Conservation (phyloP, 2,888 invertebrate genomes). For the Lagria hirta region DNA sequence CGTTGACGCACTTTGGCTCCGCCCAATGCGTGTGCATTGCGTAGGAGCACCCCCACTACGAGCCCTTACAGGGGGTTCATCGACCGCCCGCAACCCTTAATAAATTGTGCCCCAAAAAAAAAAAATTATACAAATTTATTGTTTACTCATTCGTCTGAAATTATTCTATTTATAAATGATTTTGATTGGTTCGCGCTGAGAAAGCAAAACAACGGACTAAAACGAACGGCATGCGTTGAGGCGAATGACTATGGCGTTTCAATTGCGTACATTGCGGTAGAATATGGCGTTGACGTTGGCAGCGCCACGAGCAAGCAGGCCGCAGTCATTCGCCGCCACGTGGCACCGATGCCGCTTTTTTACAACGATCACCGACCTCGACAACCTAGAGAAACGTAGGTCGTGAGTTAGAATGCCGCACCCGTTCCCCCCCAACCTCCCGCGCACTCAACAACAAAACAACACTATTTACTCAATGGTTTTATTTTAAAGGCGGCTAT, state of each 20-base stretch:
- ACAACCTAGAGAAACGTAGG: slow-evolving; percentile 62
- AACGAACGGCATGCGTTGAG: slow-evolving; percentile 56
- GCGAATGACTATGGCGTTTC: slow-evolving; percentile 59
- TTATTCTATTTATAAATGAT: too few species aligned
- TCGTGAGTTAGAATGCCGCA: slow-evolving; percentile 53
- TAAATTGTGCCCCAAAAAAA: too few species aligned
- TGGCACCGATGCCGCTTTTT: slow-evolving; percentile 52
- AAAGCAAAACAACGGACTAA: slow-evolving; percentile 33
- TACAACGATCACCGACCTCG: slow-evolving; percentile 65
- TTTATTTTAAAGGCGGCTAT: too few species aligned
- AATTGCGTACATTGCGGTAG: slow-evolving; percentile 19
- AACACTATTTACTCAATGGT: slow-evolving; percentile 13
- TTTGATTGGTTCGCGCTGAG: slow-evolving; percentile 22
- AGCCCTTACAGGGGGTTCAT: too few species aligned
- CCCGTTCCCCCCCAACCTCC: slow-evolving; percentile 33
- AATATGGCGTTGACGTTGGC: slow-evolving; percentile 50
- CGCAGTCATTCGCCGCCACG: slow-evolving; percentile 58
- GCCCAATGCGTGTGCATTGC: slow-evolving; percentile 51
- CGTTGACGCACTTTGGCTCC: slow-evolving; percentile 42
- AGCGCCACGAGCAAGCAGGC: slow-evolving; percentile 58
- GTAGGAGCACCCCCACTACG: slow-evolving; percentile 39
- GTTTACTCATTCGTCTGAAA: too few species aligned
- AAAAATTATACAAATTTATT: too few species aligned
- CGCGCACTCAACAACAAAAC: slow-evolving; percentile 10
- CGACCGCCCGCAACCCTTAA: too few species aligned